Conservation (phyloP, 2,888 invertebrate species). For the Xestoiulus laeticollis region DNA sequence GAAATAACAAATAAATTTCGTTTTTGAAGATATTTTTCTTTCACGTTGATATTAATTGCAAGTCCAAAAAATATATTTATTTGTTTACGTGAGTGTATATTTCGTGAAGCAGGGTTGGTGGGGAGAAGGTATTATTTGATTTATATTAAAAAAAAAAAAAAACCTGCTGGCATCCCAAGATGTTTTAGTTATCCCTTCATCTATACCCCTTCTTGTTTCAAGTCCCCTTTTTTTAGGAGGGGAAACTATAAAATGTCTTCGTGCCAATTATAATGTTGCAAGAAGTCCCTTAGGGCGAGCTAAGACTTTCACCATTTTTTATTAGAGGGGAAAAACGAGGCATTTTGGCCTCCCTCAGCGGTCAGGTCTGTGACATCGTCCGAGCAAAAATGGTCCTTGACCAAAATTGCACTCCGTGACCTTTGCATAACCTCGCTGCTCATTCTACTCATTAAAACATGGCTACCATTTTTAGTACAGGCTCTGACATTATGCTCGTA, state of each 20-base stretch:
- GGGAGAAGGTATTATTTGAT: neutral
- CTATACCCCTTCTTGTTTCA: conserved; percentile 33
- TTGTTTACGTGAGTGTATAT: no score
- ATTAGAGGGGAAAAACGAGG: conserved; percentile 16
- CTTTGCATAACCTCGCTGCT: conserved; percentile 35
- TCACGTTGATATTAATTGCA: conserved; percentile 3
- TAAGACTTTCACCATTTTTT: conserved; percentile 52
- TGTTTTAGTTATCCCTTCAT: conserved; percentile 29
- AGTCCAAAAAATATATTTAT: neutral
- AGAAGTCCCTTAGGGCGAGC: conserved; percentile 49
- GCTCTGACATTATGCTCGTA: neutral
- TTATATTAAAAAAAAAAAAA: conserved; percentile 27
- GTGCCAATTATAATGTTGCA: conserved; percentile 49
- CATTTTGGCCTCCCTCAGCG: conserved; percentile 8
- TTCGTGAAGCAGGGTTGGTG: neutral
- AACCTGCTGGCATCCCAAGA: conserved; percentile 12
- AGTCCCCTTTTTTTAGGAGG: conserved; percentile 34
- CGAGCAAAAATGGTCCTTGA: conserved; percentile 19
- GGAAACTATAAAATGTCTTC: conserved; percentile 43
- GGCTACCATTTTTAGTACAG: conserved; percentile 31
- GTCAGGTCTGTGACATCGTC: conserved; percentile 35
- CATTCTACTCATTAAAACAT: neutral
- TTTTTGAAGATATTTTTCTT: conserved; percentile 35
- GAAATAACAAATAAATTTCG: conserved; percentile 28
- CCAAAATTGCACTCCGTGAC: neutral